Evolutionary conservation across 2,888 invertebrate genomes (phyloP).

Genomic region (Eubasilissa splendida): DNA sequence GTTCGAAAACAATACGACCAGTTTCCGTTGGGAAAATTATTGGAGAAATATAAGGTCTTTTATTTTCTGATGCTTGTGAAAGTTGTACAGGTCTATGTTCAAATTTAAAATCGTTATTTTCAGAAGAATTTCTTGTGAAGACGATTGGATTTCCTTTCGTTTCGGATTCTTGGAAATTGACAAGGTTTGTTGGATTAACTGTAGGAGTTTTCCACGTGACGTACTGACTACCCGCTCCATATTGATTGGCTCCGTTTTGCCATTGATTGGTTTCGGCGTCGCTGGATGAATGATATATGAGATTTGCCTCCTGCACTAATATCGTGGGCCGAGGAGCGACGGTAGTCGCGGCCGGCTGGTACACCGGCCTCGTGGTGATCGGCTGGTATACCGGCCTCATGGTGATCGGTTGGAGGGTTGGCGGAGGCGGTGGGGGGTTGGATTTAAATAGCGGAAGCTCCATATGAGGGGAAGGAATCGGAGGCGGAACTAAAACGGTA

Average conservation of each 20-base stretch:
- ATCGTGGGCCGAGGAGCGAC: slow-evolving; percentile 62
- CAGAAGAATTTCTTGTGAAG: slow-evolving; percentile 50
- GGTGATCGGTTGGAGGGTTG: slow-evolving; percentile 60
- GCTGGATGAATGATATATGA: slow-evolving; percentile 78
- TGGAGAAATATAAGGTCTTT: slow-evolving; percentile 40
- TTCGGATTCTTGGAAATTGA: slow-evolving; percentile 57
- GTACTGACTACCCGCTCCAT: slow-evolving; percentile 62
- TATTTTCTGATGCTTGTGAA: slow-evolving; percentile 17
- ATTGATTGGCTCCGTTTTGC: slow-evolving; percentile 61
- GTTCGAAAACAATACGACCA: slow-evolving; percentile 57
- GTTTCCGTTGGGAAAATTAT: slow-evolving; percentile 57
- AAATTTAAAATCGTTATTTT: neutral
- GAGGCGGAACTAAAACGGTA: slow-evolving; percentile 81
- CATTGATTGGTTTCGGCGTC: slow-evolving; percentile 67
- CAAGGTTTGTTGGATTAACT: slow-evolving; percentile 56
- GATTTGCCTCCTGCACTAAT: slow-evolving; percentile 76
- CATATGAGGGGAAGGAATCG: slow-evolving; percentile 70
- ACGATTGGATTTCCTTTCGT: slow-evolving; percentile 49
- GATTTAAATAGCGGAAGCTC: slow-evolving; percentile 61
- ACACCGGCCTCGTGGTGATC: slow-evolving; percentile 60
- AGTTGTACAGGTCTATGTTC: slow-evolving; percentile 15
- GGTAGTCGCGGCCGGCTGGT: slow-evolving; percentile 51
- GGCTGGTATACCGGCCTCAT: slow-evolving; percentile 51
- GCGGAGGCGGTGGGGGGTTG: slow-evolving; percentile 61
- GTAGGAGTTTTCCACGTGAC: slow-evolving; percentile 63